Percentiles rank a stretch among this genome's conserved stretches.
Conservation (phyloP, 2,888 invertebrate genomes). For the Aphidius colemani region DNA sequence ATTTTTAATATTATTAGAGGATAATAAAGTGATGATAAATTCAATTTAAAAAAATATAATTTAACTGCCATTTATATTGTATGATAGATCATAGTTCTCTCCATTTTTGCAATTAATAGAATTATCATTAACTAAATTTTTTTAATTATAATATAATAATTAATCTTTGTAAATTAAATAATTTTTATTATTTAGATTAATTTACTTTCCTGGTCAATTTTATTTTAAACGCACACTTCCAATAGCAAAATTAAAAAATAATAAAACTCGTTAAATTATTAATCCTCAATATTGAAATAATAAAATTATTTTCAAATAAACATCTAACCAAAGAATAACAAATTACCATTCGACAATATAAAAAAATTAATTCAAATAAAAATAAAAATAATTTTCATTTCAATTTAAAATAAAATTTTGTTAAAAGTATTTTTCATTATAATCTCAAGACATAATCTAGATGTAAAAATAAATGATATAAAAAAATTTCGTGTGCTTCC, state of each 20-base stretch:
- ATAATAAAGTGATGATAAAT: no score
- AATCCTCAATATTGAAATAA: conserved; percentile 29
- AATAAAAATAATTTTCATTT: not conserved
- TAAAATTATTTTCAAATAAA: conserved; percentile 18
- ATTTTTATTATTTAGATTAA: no score
- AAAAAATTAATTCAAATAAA: not conserved
- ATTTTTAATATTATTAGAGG: no score
- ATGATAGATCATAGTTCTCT: not conserved
- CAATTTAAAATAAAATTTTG: not conserved
- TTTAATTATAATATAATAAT: not conserved
- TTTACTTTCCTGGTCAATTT: no score
- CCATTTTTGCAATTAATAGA: conserved; percentile 1
- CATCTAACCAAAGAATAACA: not conserved
- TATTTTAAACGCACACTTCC: no score
- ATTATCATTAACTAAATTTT: no score
- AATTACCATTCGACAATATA: conserved; percentile 13
- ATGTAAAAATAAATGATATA: conserved; percentile 34
- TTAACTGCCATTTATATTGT: conserved; percentile 24
- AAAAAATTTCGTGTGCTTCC: conserved; percentile 52
- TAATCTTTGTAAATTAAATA: not conserved
- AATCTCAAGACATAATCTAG: conserved; percentile 28
- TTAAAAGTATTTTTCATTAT: conserved; percentile 29
- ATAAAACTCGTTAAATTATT: not conserved
- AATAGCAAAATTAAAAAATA: no score
- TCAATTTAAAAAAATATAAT: conserved; percentile 1